Base-by-base conservation (phyloP, 2,797 vertebrate genomes). In the Aldrovandia affinis region DNA sequence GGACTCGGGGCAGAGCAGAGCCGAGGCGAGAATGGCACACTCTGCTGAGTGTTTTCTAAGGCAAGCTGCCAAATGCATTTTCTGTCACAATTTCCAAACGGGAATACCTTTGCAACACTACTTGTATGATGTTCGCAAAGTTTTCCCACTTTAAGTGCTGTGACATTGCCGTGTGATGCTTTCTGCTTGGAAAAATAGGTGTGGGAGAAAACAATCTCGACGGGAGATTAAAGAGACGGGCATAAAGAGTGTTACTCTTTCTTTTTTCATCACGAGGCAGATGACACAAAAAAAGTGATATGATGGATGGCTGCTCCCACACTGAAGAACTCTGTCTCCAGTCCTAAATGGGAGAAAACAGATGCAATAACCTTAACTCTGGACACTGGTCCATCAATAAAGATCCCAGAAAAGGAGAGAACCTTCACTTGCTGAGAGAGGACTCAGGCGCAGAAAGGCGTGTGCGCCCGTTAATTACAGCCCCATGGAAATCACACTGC, bases 341-440 rank as follows among this genome's bases (percentile, higher is more conserved):
- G 89, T 92, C 90, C 91, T 92, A 93, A 93, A 91, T 84, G 87
- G 87, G 87, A 80, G 12, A 89, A 88, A 93, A 91, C 84, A 89
- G 92, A 93, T 92, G 92, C 92, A 94, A 93, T 93, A 93, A 93
- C 92, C 92, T 94, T 92, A 95, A 93, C 90, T 89, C 87, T 78
- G 87, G 92, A 90, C 89, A 91, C 86, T 0, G 1, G 86, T 85
- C 84, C 91, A 93, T 94, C 92, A 94, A 94, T 94, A 94, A 94
- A 87, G n/a, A 8, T 59, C 78, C 79, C 54, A 59, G 55, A 81
- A 39, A 61, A 8, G 22, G 47, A 30, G 39, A 81, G 57, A 25
- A 7, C 14, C 3, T 22, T 68, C 42, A 30, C 25, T 50, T 68
- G 63, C 44, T 44, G 25, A 30, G 77, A 84, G 86, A 88, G 80